Conservation (phyloP, 2,888 invertebrate genomes). For the Syrista parreyssii region DNA sequence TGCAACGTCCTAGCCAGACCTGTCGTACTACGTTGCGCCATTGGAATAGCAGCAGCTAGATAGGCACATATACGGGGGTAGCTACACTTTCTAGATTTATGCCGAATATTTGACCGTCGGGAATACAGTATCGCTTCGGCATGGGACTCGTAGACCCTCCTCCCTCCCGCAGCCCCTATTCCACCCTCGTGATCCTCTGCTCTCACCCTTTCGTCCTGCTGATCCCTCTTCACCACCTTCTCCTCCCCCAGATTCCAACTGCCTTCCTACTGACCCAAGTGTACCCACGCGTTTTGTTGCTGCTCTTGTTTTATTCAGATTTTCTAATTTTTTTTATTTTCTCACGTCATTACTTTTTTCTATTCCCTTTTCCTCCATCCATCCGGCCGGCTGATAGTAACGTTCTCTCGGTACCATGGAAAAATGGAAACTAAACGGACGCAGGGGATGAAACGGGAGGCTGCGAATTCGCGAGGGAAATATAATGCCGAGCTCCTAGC, state of each 20-base stretch:
- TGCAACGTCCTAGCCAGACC: conserved; percentile 1
- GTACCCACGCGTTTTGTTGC: background rate
- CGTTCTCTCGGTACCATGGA: background rate
- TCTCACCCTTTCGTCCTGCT: background rate
- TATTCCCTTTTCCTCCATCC: background rate
- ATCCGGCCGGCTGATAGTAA: background rate
- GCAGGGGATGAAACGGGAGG: background rate
- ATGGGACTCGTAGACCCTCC: background rate
- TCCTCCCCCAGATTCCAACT: background rate
- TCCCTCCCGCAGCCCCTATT: too few relatives aligned
- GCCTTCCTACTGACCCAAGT: background rate
- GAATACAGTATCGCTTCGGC: conserved; percentile 18
- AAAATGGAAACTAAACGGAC: background rate
- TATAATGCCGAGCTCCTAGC: background rate
- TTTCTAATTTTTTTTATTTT: background rate
- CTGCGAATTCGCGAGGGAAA: background rate
- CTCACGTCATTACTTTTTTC: background rate
- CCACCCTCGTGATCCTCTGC: background rate
- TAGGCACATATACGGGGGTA: background rate
- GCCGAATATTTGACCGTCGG: conserved; percentile 28
- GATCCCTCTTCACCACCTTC: background rate
- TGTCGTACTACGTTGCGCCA: background rate
- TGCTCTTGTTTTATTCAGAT: background rate
- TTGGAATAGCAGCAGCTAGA: background rate
- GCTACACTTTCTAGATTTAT: conserved; percentile 25